Percentiles rank a stretch among this genome's conserved stretches.
phyloP scores from a whole-genome alignment of 2,113 vertebrate genomes.

The Ceyx melanurus region DNA sequence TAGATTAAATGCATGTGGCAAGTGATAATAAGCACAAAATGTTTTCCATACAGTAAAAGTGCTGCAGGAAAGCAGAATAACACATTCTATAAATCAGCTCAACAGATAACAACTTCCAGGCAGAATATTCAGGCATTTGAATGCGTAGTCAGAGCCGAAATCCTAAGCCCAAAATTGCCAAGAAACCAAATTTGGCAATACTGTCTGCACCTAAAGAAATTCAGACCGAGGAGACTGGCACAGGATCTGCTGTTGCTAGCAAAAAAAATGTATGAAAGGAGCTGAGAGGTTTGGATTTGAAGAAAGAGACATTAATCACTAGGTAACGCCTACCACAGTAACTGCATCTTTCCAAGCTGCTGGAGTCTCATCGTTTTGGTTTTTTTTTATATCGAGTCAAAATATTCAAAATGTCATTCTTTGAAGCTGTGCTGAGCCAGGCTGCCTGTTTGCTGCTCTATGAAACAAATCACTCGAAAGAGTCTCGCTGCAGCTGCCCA shows the following conservation, averaged over 20 bases:
- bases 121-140: background rate
- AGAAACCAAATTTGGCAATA: conserved; percentile 43
- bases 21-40: conserved; percentile 71
- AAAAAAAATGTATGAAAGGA: conserved; percentile 46
- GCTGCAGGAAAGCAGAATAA: conserved; percentile 40
- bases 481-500: conserved; percentile 32
- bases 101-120: conserved; percentile 31
- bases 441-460: background rate
- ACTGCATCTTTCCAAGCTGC: conserved; percentile 32
- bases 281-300: conserved; percentile 48
- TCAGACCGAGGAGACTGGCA: conserved; percentile 31
- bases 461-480: conserved; percentile 60
- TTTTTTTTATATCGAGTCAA: conserved; percentile 36
- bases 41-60: conserved; percentile 67
- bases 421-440: conserved; percentile 53
- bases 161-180: conserved; percentile 40
- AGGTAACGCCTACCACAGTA: conserved; percentile 58
- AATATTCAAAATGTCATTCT: conserved; percentile 59
- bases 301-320: conserved; percentile 61
- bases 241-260: conserved; percentile 53
- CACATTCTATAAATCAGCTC: conserved; percentile 20
- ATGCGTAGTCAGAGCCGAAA: background rate
- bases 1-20: conserved; percentile 69
- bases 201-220: conserved; percentile 45
- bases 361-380: conserved; percentile 20